Percentiles rank a stretch among this genome's conserved stretches.
These are phyloP conservation scores for Echeneis naucrates DNA, from an alignment of 2,797 vertebrate genomes.

Conservation along the genomic window DNA sequence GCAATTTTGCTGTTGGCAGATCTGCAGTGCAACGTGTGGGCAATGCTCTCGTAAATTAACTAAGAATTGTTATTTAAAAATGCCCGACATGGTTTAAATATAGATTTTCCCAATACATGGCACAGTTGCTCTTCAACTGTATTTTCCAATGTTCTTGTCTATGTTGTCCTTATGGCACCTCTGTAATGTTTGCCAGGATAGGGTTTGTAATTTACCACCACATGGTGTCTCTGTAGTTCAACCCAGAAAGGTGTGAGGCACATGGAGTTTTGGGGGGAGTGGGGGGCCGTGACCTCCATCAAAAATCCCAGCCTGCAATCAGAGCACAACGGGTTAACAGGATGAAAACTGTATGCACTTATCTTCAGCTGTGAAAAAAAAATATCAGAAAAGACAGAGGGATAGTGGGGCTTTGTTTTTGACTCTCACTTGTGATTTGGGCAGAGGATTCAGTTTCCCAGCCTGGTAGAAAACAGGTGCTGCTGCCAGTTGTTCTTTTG, in stretches of 20 bases:
- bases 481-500: constrained; percentile 72
- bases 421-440: constrained; percentile 55
- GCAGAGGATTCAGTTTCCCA: constrained; percentile 65
- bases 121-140: background rate
- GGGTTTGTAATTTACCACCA: constrained; percentile 42
- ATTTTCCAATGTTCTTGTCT: background rate
- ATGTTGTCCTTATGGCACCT: background rate
- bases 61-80: background rate
- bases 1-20: background rate
- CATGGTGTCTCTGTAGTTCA: constrained; percentile 71
- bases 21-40: constrained; percentile 3
- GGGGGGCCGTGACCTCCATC: constrained; percentile 10
- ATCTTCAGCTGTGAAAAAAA: constrained; percentile 43
- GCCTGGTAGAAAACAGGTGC: constrained; percentile 71
- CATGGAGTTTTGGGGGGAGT: background rate
- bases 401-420: constrained; percentile 47
- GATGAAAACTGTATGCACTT: constrained; percentile 22
- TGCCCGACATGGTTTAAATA: background rate
- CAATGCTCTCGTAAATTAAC: background rate
- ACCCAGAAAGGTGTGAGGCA: constrained; percentile 13
- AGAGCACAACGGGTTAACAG: constrained; percentile 35
- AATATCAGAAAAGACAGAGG: constrained; percentile 16
- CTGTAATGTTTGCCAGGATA: background rate
- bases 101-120: too few species aligned
- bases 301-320: background rate